These are phyloP conservation scores for Styela plicata DNA, from an alignment of 23 tunicate species.

Conservation along the genomic window DNA sequence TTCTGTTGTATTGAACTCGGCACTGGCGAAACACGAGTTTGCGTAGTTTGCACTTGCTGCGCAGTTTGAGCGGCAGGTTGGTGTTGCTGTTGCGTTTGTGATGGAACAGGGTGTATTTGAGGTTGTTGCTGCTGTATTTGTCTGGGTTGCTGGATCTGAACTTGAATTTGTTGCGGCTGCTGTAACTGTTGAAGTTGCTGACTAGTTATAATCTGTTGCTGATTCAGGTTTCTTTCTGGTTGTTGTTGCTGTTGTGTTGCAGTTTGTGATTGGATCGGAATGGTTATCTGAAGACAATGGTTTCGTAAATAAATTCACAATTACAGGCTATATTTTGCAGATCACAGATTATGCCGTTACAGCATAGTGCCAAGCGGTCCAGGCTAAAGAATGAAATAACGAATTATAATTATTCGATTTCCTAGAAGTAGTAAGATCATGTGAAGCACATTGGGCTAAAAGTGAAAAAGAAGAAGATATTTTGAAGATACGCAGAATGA, in stretches of 20 bases:
- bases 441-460: too few relatives aligned
- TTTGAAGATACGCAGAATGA: too few relatives aligned
- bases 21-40: not conserved
- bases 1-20: constrained; percentile 22
- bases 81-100: constrained; percentile 32
- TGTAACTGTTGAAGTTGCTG: constrained; percentile 32
- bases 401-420: too few relatives aligned
- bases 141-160: not conserved
- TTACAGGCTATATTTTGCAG: too few relatives aligned
- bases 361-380: too few relatives aligned
- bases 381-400: too few relatives aligned
- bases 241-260: constrained; percentile 24
- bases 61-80: constrained; percentile 8
- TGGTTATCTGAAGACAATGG: constrained; percentile 33
- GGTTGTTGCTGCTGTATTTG: constrained; percentile 36
- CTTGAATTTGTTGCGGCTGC: constrained; percentile 6
- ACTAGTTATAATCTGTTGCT: constrained; percentile 26
- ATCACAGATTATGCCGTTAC: too few relatives aligned
- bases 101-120: constrained; percentile 28
- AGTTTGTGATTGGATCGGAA: constrained; percentile 31
- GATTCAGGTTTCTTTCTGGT: constrained; percentile 9
- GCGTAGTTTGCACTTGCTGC: constrained; percentile 1
- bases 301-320: too few relatives aligned
- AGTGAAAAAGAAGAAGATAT: too few relatives aligned
- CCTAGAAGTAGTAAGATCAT: too few relatives aligned